phyloP scores from a whole-genome alignment of 2,888 invertebrate species.

The Melolontha melolontha region DNA sequence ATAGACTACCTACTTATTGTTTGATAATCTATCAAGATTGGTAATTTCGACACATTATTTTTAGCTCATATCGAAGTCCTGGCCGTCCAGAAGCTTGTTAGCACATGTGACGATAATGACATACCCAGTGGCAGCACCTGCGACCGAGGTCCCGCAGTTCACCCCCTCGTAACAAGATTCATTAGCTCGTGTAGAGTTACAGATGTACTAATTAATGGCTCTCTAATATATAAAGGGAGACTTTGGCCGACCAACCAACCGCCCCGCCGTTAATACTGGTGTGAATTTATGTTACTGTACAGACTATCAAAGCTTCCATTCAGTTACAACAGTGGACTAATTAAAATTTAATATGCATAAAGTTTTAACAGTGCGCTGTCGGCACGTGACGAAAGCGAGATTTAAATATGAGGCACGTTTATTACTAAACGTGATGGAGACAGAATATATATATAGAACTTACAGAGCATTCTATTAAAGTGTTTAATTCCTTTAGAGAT shows the following conservation, averaged over 20 bases:
- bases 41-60: no score
- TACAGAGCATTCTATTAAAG: no score
- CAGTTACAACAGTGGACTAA: constrained; percentile 24
- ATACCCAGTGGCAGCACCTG: constrained; percentile 24
- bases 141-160: constrained; percentile 45
- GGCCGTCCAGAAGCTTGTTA: constrained; percentile 23
- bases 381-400: no score
- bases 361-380: neutral
- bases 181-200: constrained; percentile 53
- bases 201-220: constrained; percentile 55
- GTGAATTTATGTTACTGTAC: constrained; percentile 30
- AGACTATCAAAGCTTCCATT: constrained; percentile 18
- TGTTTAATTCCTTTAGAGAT: no score
- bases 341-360: constrained; percentile 36
- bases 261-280: constrained; percentile 17
- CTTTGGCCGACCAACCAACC: neutral
- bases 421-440: no score
- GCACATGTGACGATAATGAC: constrained; percentile 40
- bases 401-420: no score
- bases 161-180: constrained; percentile 54
- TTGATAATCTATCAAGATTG: no score
- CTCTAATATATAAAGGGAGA: constrained; percentile 40
- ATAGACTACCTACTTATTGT: no score
- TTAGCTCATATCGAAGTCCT: no score
- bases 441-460: no score